Evolutionary conservation across 2,797 vertebrate species (phyloP), one percentile per base, ranked within the genome.

Genomic region (Tenualosa ilisha): DNA sequence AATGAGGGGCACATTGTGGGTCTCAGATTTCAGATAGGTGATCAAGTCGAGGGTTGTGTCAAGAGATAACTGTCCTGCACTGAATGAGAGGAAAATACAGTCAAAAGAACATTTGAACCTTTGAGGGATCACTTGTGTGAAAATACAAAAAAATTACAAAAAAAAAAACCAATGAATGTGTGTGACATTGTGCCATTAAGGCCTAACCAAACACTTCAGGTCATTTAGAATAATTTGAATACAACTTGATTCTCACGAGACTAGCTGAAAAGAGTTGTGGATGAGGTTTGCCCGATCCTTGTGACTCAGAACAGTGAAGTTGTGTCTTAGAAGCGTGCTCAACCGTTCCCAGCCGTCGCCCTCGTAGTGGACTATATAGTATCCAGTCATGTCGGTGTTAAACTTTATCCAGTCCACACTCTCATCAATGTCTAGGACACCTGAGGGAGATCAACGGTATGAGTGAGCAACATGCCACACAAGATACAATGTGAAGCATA

Each of bases 341-440:
- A 99, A 85, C 40, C 93, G 91, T 89, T 94, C 92, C 97, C 97
- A 98, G 2, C 97, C 97, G 0, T 94, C 90, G 15, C 89, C 92
- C 82, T 94, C 95, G 0, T 98, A 98, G 91, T 98, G 96, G 12
- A 98, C 97, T 85, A 98, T 97, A 93, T 99, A 98, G 92, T 97
- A 98, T 56, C 97, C 97, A 6, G 93, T 97, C 97, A 97, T 97
- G 87, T 96, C 94, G 81, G 97, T 96, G 0, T 97, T 98, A 89
- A 98, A 97, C 91, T 98, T 98, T 90, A 98, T 93, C 97, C 98
- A 98, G 81, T 95, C 94, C 85, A 95, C 97, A 88, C 96, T 94
- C 92, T 97, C 94, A 0, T 94, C 94, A 87, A 98, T 95, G 88
- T 94, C 93, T 85, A 98, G 91, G 83, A 96, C 92, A 89, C 97